Percentiles rank a stretch among this genome's conserved stretches.
Conservation (phyloP, 2,113 vertebrate species). For the Hystrix cristata region DNA sequence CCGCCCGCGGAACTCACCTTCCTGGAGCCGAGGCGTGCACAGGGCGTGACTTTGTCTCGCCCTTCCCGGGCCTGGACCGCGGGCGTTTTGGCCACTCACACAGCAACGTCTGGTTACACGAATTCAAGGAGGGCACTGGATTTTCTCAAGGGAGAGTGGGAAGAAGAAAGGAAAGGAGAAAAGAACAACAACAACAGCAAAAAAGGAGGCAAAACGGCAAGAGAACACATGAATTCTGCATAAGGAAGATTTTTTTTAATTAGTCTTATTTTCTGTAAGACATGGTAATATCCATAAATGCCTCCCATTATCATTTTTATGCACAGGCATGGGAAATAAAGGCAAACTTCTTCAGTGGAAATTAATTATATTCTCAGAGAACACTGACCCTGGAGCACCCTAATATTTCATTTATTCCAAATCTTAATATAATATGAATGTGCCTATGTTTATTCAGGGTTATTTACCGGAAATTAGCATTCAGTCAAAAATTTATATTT, state of each 20-base stretch:
- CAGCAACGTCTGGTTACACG: slow-evolving; percentile 78
- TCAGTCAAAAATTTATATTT: slow-evolving; percentile 56
- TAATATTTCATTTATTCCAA: slow-evolving; percentile 17
- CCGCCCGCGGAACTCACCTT: not conserved
- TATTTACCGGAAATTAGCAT: slow-evolving; percentile 14
- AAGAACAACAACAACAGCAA: accelerated
- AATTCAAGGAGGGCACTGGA: slow-evolving; percentile 72
- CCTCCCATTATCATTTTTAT: not conserved
- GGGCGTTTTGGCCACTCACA: slow-evolving; percentile 69
- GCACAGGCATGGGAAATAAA: not conserved
- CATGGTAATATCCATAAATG: slow-evolving; percentile 67
- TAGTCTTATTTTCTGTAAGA: slow-evolving; percentile 67
- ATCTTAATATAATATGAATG: not conserved
- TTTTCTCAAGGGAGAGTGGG: slow-evolving; percentile 16
- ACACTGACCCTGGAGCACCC: not conserved
- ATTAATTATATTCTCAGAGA: slow-evolving; percentile 39
- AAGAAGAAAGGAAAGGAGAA: accelerated
- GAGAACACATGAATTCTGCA: not conserved
- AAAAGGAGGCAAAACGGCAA: not conserved
- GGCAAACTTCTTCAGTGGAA: not conserved
- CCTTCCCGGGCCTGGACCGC: slow-evolving; percentile 54
- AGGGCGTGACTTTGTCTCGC: slow-evolving; percentile 67
- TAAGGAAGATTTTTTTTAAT: not conserved
- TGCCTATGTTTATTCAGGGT: not conserved
- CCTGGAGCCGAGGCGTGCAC: slow-evolving; percentile 7